Evolutionary conservation across 2,113 vertebrate species (phyloP).

Genomic region (Scomber japonicus): DNA sequence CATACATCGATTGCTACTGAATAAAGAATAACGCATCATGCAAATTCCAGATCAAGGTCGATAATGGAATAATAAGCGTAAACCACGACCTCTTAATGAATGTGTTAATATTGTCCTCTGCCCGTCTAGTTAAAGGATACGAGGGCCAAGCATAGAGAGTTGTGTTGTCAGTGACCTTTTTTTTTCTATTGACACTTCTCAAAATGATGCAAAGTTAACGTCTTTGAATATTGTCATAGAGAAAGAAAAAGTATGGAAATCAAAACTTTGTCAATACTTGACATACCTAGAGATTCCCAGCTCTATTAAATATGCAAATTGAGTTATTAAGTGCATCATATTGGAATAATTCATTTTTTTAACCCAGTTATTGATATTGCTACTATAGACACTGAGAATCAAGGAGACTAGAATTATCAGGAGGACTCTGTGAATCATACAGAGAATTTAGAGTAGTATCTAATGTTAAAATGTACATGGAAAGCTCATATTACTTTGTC

Average conservation of each 20-base stretch:
- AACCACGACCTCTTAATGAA: conserved; percentile 64
- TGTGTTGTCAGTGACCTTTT: conserved; percentile 22
- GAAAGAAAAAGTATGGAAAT: conserved; percentile 20
- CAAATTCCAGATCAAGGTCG: conserved; percentile 74
- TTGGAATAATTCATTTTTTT: conserved; percentile 30
- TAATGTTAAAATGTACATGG: conserved; percentile 5
- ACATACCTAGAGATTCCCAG: conserved; percentile 18
- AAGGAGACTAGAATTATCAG: conserved; percentile 5
- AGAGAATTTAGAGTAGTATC: conserved; percentile 1
- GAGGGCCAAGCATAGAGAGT: background rate
- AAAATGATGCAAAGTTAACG: background rate
- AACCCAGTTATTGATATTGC: conserved; percentile 4
- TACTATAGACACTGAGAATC: background rate
- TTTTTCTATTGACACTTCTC: conserved; percentile 3
- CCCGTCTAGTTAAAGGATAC: conserved; percentile 27
- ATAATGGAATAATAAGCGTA: conserved; percentile 75
- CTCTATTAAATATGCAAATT: conserved; percentile 50
- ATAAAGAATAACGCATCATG: conserved; percentile 64
- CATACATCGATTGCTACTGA: conserved; percentile 66
- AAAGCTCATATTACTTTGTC: conserved; percentile 28
- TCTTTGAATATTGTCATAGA: background rate
- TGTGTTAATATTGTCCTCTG: conserved; percentile 45
- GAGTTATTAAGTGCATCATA: conserved; percentile 12
- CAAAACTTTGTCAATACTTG: conserved; percentile 1
- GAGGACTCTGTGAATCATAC: background rate